Conservation (phyloP, 2,113 vertebrate genomes). For the Cyrtonyx montezumae region DNA sequence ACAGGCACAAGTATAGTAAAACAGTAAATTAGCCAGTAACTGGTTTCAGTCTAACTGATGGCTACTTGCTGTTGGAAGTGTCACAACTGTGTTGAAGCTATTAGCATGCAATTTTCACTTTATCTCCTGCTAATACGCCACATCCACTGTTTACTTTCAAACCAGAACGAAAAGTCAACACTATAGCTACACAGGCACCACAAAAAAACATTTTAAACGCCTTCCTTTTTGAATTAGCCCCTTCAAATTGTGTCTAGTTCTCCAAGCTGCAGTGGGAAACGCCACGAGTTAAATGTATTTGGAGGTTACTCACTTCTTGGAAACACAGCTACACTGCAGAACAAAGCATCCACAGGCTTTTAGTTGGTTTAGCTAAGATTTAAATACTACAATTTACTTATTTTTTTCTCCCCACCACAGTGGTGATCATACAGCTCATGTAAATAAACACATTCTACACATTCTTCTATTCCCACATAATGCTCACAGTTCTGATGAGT, state of each 20-base stretch:
- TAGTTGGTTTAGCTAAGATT: background rate
- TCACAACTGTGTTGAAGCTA: background rate
- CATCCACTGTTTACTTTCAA: background rate
- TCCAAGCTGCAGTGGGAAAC: conserved; percentile 11
- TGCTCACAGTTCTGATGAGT: conserved; percentile 2
- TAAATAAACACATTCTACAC: conserved; percentile 54
- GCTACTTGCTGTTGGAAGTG: background rate
- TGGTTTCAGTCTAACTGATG: background rate
- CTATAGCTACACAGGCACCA: background rate
- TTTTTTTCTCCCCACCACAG: conserved; percentile 24
- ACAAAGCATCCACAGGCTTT: conserved; percentile 28
- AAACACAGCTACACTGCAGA: conserved; percentile 16
- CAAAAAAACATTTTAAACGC: background rate
- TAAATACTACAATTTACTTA: conserved; percentile 15
- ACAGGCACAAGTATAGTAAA: background rate
- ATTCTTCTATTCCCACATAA: conserved; percentile 48
- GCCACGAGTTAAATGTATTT: background rate
- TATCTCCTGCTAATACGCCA: background rate
- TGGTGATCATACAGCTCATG: conserved; percentile 37
- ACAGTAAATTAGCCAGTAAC: background rate
- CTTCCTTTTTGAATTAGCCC: background rate
- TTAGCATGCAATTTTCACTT: background rate
- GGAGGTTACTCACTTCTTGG: conserved; percentile 3
- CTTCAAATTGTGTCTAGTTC: conserved; percentile 15
- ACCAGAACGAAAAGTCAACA: background rate